Evolutionary conservation across 23 tunicate genomes (phyloP).

Genomic region (Aplidium turbinatum): DNA sequence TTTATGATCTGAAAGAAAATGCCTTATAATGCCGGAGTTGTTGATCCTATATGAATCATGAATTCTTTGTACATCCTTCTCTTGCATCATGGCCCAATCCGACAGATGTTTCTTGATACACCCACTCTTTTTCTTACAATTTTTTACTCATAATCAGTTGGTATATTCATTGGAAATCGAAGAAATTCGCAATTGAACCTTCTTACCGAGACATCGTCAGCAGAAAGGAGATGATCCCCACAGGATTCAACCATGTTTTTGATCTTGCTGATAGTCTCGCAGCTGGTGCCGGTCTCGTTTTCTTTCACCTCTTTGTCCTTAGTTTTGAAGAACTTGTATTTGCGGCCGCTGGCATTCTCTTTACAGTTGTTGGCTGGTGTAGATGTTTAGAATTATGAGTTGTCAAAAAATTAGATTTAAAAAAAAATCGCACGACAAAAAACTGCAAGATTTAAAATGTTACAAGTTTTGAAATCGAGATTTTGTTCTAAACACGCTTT

Average conservation of each 20-base stretch:
- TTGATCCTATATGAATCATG: no score
- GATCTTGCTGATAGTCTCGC: constrained; percentile 32
- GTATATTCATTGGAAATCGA: not conserved
- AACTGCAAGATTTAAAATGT: no score
- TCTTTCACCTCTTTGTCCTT: not conserved
- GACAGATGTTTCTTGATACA: no score
- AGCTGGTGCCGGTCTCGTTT: constrained; percentile 18
- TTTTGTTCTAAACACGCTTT: not conserved
- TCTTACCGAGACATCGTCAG: constrained; percentile 58
- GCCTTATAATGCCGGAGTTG: no score
- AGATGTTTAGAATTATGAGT: no score
- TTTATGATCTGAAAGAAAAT: no score
- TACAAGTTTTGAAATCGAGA: not conserved
- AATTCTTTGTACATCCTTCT: no score
- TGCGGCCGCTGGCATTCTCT: not conserved
- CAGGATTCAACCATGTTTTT: constrained; percentile 57
- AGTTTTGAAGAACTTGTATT: constrained; percentile 58
- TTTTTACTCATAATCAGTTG: not conserved
- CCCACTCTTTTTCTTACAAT: not conserved
- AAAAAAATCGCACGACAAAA: no score
- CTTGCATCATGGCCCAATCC: no score
- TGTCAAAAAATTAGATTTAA: no score
- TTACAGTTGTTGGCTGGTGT: constrained; percentile 6
- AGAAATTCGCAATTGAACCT: no score
- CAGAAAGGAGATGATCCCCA: constrained; percentile 59